Percentiles rank a stretch among this genome's conserved stretches.
phyloP scores from a whole-genome alignment of 1,140 invertebrate genomes.

The Spodoptera litura region DNA sequence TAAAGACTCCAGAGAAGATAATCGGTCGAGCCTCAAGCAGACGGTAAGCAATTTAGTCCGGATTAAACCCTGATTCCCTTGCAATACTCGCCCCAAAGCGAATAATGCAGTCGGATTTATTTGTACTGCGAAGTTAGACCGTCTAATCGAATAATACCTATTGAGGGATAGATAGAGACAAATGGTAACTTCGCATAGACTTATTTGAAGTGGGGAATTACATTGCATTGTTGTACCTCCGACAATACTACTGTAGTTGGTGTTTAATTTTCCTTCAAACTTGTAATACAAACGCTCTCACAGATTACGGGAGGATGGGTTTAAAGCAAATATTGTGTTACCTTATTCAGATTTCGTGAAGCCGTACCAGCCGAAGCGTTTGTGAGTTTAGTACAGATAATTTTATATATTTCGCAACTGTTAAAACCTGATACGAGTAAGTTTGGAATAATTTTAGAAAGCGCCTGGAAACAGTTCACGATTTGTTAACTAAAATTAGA shows the following conservation, averaged over 20 bases:
- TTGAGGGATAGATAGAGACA: constrained; percentile 62
- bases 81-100: constrained; percentile 68
- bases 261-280: constrained; percentile 20
- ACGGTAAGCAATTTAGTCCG: constrained; percentile 76
- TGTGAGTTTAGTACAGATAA: constrained; percentile 19
- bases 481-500: background rate
- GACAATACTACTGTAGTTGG: constrained; percentile 15
- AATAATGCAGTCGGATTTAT: constrained; percentile 77
- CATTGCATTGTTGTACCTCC: constrained; percentile 50
- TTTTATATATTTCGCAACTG: constrained; percentile 33
- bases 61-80: constrained; percentile 76
- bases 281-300: constrained; percentile 5
- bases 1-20: constrained; percentile 57
- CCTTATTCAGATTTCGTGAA: constrained; percentile 31
- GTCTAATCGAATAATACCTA: constrained; percentile 74
- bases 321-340: constrained; percentile 28
- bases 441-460: constrained; percentile 1
- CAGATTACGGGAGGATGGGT: constrained; percentile 27
- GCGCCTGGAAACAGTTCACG: background rate
- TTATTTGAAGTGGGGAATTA: constrained; percentile 55
- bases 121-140: constrained; percentile 69
- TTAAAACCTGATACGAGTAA: constrained; percentile 31
- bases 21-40: constrained; percentile 62
- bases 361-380: constrained; percentile 22
- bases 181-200: constrained; percentile 42